Evolutionary conservation across 2,113 vertebrate species (phyloP).

Genomic region (Pelodiscus sinensis): DNA sequence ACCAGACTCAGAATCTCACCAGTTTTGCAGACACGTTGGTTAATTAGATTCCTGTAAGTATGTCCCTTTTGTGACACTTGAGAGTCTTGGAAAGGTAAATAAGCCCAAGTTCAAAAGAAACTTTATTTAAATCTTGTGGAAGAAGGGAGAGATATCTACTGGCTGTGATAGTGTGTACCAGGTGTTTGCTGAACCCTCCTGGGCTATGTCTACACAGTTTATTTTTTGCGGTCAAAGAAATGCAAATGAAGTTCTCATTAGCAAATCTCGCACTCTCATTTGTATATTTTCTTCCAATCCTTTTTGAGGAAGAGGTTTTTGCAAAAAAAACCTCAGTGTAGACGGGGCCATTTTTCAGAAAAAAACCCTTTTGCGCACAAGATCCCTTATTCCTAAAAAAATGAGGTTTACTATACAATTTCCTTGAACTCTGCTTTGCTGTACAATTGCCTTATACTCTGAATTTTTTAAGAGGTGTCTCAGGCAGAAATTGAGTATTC

Average conservation of each 20-base stretch:
- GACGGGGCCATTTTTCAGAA: no score
- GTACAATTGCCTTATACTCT: background rate
- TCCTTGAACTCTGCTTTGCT: background rate
- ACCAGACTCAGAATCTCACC: background rate
- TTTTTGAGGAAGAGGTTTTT: no score
- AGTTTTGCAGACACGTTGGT: background rate
- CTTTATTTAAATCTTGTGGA: background rate
- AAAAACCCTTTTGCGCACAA: no score
- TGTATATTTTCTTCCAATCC: no score
- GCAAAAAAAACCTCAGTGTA: no score
- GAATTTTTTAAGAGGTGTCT: background rate
- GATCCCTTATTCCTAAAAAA: no score
- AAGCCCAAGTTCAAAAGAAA: background rate
- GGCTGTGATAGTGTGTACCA: background rate
- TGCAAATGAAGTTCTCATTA: no score
- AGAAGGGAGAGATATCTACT: background rate
- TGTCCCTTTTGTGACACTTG: background rate
- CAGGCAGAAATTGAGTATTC: no score
- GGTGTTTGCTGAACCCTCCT: background rate
- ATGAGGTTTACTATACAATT: no score
- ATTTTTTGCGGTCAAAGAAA: no score
- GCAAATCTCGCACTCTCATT: no score
- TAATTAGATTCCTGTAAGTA: background rate
- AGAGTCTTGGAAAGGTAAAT: background rate
- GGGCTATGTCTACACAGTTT: background rate